Evolutionary conservation across 2,888 invertebrate species (phyloP), one percentile per base, ranked within the genome.

Genomic region (Eupeodes latifasciatus): DNA sequence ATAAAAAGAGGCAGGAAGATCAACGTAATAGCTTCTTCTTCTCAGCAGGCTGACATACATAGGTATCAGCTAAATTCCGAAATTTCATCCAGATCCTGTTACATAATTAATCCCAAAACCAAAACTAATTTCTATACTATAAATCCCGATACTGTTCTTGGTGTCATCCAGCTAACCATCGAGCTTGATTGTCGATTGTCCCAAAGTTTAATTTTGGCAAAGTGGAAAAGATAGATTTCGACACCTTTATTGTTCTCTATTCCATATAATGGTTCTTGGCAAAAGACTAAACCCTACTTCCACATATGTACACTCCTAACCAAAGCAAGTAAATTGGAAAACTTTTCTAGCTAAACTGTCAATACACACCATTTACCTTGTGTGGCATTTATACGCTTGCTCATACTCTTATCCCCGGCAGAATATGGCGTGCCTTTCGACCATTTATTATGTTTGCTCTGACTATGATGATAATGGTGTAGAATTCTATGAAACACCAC

Each of bases 261-360:
- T 7, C 14, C 64, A 44, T 44, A 11, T 5, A 2, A 19, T 12
- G 11, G 7, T 47, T 12, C 34, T 69, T 36, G n/a, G 16, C 10
- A 36, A 53, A 19, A 69, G 9, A 10, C 6, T 16, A 66, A 69
- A 80, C 40, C 51, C 59, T 11, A 59, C 64, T 75, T 71, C 19
- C 80, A 72, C 71, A 16, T 5, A n/a, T n/a, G n/a, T n/a, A 62
- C 16, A 55, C 62, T 78, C 79, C 62, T 66, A 61, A 79, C 55
- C 62, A 91, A 91, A 91, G 90, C 90, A 90, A 91, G 91, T 89
- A 92, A 92, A 92, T 92, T 92, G 92, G 90, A 92, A 92, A 92
- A 92, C 91, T 92, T 92, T 88, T 85, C 19, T 34, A 71, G 67
- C 62, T 67, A 86, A 86, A 72, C 81, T 88, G 87, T 84, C 87